These are phyloP conservation scores for Brachystomella parvula DNA, from an alignment of 1,140 invertebrate species.

Conservation along the genomic window DNA sequence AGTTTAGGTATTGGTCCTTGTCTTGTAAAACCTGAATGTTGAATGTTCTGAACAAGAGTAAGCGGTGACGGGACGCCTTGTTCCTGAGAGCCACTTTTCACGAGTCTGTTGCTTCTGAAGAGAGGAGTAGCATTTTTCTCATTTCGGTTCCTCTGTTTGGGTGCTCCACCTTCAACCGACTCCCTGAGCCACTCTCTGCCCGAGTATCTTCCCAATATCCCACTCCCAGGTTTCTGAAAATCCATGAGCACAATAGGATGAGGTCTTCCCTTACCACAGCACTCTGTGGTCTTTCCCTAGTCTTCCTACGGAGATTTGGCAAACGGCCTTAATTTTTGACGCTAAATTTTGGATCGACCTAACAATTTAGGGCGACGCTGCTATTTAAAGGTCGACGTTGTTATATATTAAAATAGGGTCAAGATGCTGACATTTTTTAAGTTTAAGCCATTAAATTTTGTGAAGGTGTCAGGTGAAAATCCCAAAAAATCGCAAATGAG, in stretches of 20 bases:
- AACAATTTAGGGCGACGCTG: too few relatives aligned
- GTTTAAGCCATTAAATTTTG: too few relatives aligned
- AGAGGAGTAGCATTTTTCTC: conserved; percentile 1
- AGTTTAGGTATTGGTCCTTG: background rate
- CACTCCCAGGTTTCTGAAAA: background rate
- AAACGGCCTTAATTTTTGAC: too few relatives aligned
- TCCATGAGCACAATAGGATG: background rate
- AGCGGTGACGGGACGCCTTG: background rate
- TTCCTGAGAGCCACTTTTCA: background rate
- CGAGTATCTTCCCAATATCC: background rate
- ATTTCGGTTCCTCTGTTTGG: background rate
- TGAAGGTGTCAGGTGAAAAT: too few relatives aligned
- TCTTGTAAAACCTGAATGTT: background rate
- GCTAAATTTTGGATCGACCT: too few relatives aligned
- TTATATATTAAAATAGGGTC: too few relatives aligned
- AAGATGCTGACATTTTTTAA: too few relatives aligned
- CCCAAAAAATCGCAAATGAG: too few relatives aligned
- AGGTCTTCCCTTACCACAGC: background rate
- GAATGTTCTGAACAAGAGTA: background rate
- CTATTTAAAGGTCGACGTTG: too few relatives aligned
- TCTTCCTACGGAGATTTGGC: too few relatives aligned
- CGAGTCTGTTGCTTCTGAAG: background rate
- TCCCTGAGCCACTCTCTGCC: conserved; percentile 1
- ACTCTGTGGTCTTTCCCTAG: background rate
- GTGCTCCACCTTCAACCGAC: background rate